phyloP scores from a whole-genome alignment of 2,113 vertebrate genomes.

The Probosciger aterrimus region DNA sequence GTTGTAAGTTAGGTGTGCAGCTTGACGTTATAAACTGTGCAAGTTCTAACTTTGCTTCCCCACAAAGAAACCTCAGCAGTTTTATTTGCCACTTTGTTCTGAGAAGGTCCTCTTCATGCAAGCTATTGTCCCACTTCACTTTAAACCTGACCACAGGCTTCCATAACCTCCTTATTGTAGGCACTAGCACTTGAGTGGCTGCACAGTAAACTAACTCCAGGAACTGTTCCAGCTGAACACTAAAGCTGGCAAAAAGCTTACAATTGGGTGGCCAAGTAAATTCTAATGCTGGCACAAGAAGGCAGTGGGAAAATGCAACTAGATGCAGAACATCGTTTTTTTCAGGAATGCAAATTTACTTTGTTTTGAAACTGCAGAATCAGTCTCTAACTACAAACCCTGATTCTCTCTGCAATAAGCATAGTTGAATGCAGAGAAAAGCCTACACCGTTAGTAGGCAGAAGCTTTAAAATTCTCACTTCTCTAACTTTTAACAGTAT shows the following conservation, averaged over 20 bases:
- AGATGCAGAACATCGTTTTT: not conserved
- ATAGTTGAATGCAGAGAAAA: not conserved
- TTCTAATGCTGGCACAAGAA: not conserved
- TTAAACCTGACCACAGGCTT: not conserved
- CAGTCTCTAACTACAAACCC: not conserved
- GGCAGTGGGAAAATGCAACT: not conserved
- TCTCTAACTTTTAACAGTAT: not conserved
- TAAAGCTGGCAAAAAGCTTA: conserved; percentile 1
- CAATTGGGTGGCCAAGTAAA: not conserved
- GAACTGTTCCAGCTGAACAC: conserved; percentile 6
- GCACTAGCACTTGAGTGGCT: not conserved
- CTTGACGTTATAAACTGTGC: not conserved
- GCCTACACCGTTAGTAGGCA: not conserved
- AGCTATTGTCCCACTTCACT: not conserved
- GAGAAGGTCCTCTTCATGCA: not conserved
- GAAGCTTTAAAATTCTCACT: not conserved
- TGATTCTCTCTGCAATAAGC: not conserved
- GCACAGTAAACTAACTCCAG: not conserved
- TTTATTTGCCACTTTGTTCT: not conserved
- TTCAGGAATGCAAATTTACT: not conserved
- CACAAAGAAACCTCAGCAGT: not conserved
- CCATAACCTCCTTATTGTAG: not conserved
- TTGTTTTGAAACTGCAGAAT: not conserved
- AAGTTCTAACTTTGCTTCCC: not conserved
- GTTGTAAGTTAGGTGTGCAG: not conserved